These are phyloP conservation scores for Nemotelus nigrinus DNA, from an alignment of 2,888 invertebrate species.

Conservation along the genomic window DNA sequence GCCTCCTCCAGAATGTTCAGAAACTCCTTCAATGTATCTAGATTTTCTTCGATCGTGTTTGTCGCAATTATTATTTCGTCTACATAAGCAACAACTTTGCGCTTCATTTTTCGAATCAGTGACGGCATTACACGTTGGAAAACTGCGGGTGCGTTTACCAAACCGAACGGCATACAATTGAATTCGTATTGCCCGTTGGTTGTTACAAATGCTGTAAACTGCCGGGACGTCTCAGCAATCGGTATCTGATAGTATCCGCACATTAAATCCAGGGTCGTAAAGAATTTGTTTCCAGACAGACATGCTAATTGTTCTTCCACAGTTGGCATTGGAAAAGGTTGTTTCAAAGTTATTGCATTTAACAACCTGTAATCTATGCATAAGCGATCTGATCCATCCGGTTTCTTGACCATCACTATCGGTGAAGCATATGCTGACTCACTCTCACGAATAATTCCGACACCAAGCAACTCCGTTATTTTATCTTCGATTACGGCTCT, in stretches of 20 bases:
- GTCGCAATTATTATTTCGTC: slow-evolving; percentile 3
- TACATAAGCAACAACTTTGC: background rate
- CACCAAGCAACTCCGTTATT: background rate
- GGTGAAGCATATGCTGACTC: slow-evolving; percentile 49
- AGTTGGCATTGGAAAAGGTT: slow-evolving; percentile 50
- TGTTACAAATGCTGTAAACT: slow-evolving; percentile 47
- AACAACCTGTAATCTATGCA: background rate
- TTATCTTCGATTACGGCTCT: background rate
- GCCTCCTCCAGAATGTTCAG: background rate
- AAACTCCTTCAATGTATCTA: background rate
- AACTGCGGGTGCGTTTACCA: slow-evolving; percentile 1
- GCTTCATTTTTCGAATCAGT: background rate
- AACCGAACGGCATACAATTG: background rate
- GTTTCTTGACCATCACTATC: slow-evolving; percentile 51
- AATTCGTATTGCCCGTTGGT: slow-evolving; percentile 37
- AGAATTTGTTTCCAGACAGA: background rate
- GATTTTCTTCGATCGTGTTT: background rate
- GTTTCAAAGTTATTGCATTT: slow-evolving; percentile 41
- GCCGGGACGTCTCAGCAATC: slow-evolving; percentile 46
- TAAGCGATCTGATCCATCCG: slow-evolving; percentile 50
- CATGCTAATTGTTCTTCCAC: slow-evolving; percentile 50
- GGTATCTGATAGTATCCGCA: slow-evolving; percentile 52
- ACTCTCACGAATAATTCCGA: slow-evolving; percentile 6
- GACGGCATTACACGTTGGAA: background rate
- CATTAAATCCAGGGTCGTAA: slow-evolving; percentile 35